phyloP scores from a whole-genome alignment of 2,888 invertebrate species.

The Trachelus troglodyta region DNA sequence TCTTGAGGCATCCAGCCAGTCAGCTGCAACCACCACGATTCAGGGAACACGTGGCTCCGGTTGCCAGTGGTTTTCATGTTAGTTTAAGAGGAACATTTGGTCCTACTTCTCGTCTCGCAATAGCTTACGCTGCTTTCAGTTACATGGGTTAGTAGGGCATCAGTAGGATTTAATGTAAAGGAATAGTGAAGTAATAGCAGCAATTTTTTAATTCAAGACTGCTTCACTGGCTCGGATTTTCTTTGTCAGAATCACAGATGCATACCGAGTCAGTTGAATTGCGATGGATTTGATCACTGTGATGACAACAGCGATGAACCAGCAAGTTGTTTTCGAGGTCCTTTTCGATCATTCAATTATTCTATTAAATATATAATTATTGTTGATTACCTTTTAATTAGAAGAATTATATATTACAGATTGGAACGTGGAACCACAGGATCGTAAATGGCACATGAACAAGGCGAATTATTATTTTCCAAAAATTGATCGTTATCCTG shows the following conservation, averaged over 20 bases:
- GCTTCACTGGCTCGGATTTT: slow-evolving; percentile 76
- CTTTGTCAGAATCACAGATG: slow-evolving; percentile 79
- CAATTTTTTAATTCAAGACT: slow-evolving; percentile 66
- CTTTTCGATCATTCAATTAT: slow-evolving; percentile 14
- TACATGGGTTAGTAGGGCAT: slow-evolving; percentile 71
- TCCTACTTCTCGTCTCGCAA: slow-evolving; percentile 73
- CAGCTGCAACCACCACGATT: slow-evolving; percentile 56
- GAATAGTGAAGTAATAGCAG: not conserved
- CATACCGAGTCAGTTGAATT: slow-evolving; percentile 74
- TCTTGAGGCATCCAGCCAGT: slow-evolving; percentile 69
- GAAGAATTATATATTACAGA: slow-evolving; percentile 58
- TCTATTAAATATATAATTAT: not conserved
- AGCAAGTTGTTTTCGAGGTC: slow-evolving; percentile 71
- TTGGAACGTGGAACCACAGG: slow-evolving; percentile 69
- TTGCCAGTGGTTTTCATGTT: slow-evolving; percentile 77
- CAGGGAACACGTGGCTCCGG: slow-evolving; percentile 73
- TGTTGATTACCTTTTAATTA: not conserved
- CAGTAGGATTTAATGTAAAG: not conserved
- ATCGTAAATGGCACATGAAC: slow-evolving; percentile 74
- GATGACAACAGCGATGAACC: slow-evolving; percentile 80
- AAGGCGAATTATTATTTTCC: slow-evolving; percentile 81
- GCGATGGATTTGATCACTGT: slow-evolving; percentile 83
- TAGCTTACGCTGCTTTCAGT: slow-evolving; percentile 78
- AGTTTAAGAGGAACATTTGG: slow-evolving; percentile 75
- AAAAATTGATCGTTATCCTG: slow-evolving; percentile 74